A percentile compares a stretch with the other conserved stretches of the same genome.
These are phyloP conservation scores for Caenorhabditis macrosperma DNA, from an alignment of 2,888 invertebrate genomes.

Conservation along the genomic window DNA sequence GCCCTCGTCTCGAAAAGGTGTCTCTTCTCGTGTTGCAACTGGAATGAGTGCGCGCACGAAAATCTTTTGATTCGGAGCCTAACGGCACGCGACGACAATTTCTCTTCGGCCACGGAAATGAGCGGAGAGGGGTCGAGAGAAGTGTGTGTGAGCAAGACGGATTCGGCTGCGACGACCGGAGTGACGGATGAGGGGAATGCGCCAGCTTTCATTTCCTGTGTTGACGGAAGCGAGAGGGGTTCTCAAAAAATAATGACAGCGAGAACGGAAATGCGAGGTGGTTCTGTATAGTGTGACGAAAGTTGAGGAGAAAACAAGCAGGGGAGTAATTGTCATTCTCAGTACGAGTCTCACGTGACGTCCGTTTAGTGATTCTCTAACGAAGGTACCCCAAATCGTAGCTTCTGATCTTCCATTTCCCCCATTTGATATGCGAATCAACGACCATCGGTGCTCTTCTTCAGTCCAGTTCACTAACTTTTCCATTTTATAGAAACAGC, in stretches of 20 bases:
- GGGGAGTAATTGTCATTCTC: no score
- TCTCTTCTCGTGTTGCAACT: slow-evolving; percentile 51
- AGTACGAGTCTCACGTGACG: not conserved
- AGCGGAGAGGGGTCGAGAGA: slow-evolving; percentile 9
- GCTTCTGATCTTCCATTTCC: not conserved
- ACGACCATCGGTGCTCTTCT: slow-evolving; percentile 31
- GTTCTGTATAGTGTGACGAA: no score
- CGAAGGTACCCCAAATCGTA: no score
- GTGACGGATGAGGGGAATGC: not conserved
- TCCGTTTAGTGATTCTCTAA: no score
- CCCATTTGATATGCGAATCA: slow-evolving; percentile 18
- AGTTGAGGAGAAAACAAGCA: no score
- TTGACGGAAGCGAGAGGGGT: not conserved
- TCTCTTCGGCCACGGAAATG: slow-evolving; percentile 23
- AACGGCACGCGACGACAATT: slow-evolving; percentile 10
- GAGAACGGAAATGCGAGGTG: no score
- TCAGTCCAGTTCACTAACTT: slow-evolving; percentile 3
- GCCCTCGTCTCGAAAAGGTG: slow-evolving; percentile 41
- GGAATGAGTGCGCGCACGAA: slow-evolving; percentile 23
- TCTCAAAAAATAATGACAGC: not conserved
- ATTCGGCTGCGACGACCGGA: no score
- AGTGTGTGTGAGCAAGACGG: slow-evolving; percentile 18
- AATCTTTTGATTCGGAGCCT: slow-evolving; percentile 33
- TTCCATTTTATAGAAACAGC: slow-evolving; percentile 26
- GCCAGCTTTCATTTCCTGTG: not conserved